Percentiles rank a stretch among this genome's conserved stretches.
Conservation (phyloP, 2,797 vertebrate genomes). For the Tragopan temminckii region DNA sequence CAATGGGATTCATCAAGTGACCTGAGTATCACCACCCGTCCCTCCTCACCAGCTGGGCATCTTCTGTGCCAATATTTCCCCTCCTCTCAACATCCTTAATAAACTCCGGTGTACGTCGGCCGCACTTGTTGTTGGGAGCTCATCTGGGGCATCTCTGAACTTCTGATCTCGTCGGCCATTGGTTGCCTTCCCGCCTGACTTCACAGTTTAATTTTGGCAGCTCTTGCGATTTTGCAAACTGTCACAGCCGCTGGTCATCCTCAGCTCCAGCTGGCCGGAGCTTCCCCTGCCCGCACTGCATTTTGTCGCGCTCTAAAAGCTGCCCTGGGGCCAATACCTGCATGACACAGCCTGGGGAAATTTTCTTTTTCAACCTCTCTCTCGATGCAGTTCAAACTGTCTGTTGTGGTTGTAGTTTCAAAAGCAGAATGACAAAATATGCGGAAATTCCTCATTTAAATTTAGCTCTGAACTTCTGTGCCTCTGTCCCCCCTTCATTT, state of each 20-base stretch:
- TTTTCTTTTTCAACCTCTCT: constrained; percentile 28
- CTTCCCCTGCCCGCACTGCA: constrained; percentile 45
- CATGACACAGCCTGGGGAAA: constrained; percentile 43
- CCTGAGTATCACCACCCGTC: constrained; percentile 87
- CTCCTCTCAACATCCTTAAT: constrained; percentile 71
- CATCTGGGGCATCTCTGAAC: constrained; percentile 79
- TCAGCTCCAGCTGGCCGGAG: constrained; percentile 54
- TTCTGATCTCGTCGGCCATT: constrained; percentile 77
- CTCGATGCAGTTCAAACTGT: constrained; percentile 46
- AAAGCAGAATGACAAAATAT: constrained; percentile 76
- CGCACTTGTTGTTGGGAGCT: constrained; percentile 75
- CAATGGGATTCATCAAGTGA: constrained; percentile 89
- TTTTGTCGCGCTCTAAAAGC: constrained; percentile 10
- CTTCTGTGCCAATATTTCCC: constrained; percentile 72
- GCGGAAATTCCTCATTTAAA: constrained; percentile 85
- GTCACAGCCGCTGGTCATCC: constrained; percentile 60
- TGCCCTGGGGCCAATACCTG: constrained; percentile 51
- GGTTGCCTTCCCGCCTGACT: constrained; percentile 74
- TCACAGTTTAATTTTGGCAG: constrained; percentile 84
- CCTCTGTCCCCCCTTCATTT: constrained; percentile 41
- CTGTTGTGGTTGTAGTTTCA: constrained; percentile 82
- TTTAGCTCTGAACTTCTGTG: constrained; percentile 77
- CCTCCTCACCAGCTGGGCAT: constrained; percentile 93
- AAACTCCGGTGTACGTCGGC: constrained; percentile 64
- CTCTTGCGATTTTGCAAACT: constrained; percentile 61